phyloP scores from a whole-genome alignment of 2,888 invertebrate species.

The Subacronicta megacephala region DNA sequence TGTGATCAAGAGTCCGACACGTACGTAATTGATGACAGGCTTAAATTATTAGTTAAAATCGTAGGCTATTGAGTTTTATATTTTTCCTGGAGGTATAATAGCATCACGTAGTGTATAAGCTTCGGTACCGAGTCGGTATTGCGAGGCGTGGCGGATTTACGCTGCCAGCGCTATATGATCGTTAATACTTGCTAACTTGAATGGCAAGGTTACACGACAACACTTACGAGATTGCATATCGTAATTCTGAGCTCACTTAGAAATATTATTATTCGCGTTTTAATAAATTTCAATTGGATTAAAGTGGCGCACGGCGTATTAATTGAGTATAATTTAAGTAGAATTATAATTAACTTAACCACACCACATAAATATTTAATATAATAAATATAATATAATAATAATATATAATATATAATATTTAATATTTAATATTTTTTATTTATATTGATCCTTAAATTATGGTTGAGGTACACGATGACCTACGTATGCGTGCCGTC shows the following conservation, averaged over 20 bases:
- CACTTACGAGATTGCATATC: conserved; percentile 20
- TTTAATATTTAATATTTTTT: too few species aligned
- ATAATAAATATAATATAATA: too few species aligned
- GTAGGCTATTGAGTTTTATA: conserved; percentile 19
- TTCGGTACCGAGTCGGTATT: conserved; percentile 30
- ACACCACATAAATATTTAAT: too few species aligned
- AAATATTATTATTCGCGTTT: conserved; percentile 13
- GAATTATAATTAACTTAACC: too few species aligned
- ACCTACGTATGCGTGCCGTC: too few species aligned
- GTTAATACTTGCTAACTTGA: conserved; percentile 22
- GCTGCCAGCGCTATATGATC: conserved; percentile 37
- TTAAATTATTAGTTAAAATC: conserved; percentile 34
- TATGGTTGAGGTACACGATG: too few species aligned
- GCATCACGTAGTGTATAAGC: conserved; percentile 54
- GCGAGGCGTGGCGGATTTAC: conserved; percentile 34
- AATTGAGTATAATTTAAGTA: conserved; percentile 20
- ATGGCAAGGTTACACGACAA: conserved; percentile 38
- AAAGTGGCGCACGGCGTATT: too few species aligned
- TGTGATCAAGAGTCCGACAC: not conserved
- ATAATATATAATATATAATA: too few species aligned
- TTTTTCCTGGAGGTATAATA: conserved; percentile 35
- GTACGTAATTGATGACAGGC: conserved; percentile 15
- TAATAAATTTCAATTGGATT: conserved; percentile 19
- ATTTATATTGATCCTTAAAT: too few species aligned
- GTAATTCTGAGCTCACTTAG: conserved; percentile 11